Base-by-base conservation (phyloP, 2,797 vertebrate genomes). In the Avahi laniger region DNA sequence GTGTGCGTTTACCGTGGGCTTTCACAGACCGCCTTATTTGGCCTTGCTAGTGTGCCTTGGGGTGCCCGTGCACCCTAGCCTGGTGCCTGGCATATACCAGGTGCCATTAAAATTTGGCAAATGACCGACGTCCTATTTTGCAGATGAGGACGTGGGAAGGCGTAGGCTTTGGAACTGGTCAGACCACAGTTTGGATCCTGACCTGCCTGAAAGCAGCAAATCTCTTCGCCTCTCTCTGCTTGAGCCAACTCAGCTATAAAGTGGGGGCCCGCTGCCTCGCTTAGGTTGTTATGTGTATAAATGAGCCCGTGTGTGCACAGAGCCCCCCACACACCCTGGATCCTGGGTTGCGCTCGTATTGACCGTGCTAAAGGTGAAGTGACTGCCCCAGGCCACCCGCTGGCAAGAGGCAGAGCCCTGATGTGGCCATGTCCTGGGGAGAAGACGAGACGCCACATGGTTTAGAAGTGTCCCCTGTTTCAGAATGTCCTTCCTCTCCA, bases 301-400 rank as follows among this genome's bases (percentile, higher is more conserved):
- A 9, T 0, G 2, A 75, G 50, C 26, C 50, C 9, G 0, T 33
- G 20, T 26, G 52, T 22, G 15, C 28, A 4, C 48, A 35, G 22
- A 78, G 48, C 18, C 33, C 79, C 4, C 1, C 2, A 2, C 17
- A 13, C 9, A 18, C 70, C 33, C 41, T 0, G 0, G 17, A 7
- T 65, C 30, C 17, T 18, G 24, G n/a, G 26, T 18, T 11, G 14
- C 5, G 26, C 5, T 28, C 33, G 13, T 0, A 0, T 2, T 18
- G 59, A 41, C 4, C 2, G 7, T 50, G 52, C 85, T 35, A 30
- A 57, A 72, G 52, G 14, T 6, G 5, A 52, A 65, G n/a, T 3
- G 7, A n/a, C 43, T 26, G 3, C 2, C 46, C 61, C 59, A 50
- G 46, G 41, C 69, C 46, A 30, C 41, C 41, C 12, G 7, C 12